phyloP scores from a whole-genome alignment of 2,888 invertebrate genomes.

The Eilema sororculum region DNA sequence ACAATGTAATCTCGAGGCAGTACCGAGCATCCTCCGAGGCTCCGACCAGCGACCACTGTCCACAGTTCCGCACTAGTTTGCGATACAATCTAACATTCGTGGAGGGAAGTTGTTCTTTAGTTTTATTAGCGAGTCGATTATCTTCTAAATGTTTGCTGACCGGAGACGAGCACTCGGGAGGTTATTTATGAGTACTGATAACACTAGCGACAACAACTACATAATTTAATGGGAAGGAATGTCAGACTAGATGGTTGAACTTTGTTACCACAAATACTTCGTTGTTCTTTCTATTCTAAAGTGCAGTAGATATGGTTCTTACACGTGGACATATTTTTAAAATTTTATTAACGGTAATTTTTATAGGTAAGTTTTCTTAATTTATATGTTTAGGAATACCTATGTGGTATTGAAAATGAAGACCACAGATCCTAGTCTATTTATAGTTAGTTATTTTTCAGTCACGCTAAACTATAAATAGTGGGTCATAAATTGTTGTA shows the following conservation, averaged over 20 bases:
- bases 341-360: too few species aligned
- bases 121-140: conserved; percentile 18
- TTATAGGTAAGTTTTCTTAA: too few species aligned
- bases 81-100: conserved; percentile 18
- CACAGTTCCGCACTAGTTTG: conserved; percentile 4
- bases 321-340: too few species aligned
- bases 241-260: neutral
- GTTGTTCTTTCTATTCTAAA: neutral
- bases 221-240: neutral
- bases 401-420: too few species aligned
- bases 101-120: neutral
- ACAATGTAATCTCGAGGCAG: neutral
- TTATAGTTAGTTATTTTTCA: neutral
- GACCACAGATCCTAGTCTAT: too few species aligned
- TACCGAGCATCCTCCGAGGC: neutral
- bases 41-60: neutral
- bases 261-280: neutral
- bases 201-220: neutral
- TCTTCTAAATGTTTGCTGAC: neutral
- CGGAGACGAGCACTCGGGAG: neutral
- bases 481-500: too few species aligned
- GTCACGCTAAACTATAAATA: neutral
- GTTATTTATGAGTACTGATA: conserved; percentile 7
- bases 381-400: too few species aligned
- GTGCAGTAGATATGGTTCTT: too few species aligned